Conservation (phyloP, 2,797 vertebrate genomes). For the Mormyrus proboscirostris region DNA sequence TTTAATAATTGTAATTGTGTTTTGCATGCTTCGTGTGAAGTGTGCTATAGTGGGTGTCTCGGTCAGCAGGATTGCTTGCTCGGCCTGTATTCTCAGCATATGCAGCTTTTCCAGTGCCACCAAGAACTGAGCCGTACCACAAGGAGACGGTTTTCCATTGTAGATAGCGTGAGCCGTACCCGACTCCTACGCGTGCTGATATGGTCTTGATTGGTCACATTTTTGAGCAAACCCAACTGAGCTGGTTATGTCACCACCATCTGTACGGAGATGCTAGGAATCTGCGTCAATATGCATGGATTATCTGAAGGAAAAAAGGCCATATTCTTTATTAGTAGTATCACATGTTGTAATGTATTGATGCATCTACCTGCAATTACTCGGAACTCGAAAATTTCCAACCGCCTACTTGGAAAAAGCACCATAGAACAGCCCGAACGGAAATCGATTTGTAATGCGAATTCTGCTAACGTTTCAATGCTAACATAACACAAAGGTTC, state of each 20-base stretch:
- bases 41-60: background rate
- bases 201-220: background rate
- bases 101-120: background rate
- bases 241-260: background rate
- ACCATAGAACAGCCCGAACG: background rate
- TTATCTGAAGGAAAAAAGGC: background rate
- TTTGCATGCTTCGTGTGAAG: conserved; percentile 27
- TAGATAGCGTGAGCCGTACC: background rate
- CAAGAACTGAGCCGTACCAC: background rate
- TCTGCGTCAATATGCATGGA: background rate
- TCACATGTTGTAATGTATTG: background rate
- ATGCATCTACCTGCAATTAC: background rate
- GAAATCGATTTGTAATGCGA: background rate
- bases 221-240: background rate
- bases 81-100: background rate
- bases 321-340: background rate
- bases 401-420: background rate
- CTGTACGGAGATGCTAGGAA: background rate
- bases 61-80: background rate
- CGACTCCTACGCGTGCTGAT: background rate
- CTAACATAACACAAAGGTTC: background rate
- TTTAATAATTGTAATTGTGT: conserved; percentile 44
- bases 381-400: background rate
- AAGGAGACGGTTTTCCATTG: background rate
- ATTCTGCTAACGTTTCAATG: background rate